Evolutionary conservation across 2,797 vertebrate genomes (phyloP).

Genomic region (Melanotaenia pygmaea): DNA sequence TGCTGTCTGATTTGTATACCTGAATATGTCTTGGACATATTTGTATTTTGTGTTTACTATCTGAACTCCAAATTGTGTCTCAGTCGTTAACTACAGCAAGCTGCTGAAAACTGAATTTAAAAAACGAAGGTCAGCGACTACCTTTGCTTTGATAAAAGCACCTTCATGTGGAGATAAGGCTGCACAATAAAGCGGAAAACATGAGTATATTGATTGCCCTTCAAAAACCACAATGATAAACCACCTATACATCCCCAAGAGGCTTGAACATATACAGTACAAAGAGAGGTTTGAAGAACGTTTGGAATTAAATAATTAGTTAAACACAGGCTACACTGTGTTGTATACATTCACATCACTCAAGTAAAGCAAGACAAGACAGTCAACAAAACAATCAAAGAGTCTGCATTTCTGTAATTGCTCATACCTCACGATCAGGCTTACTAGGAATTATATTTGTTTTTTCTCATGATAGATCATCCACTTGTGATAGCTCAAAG

Average conservation of each 20-base stretch:
- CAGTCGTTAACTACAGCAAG: not conserved
- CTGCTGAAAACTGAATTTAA: slow-evolving; percentile 3
- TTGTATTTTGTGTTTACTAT: not conserved
- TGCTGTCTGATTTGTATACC: not conserved
- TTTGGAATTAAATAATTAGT: slow-evolving; percentile 48
- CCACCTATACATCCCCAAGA: slow-evolving; percentile 17
- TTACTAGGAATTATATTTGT: slow-evolving; percentile 7
- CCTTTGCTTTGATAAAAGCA: slow-evolving; percentile 29
- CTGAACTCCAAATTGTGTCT: not conserved
- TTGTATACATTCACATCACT: slow-evolving; percentile 19
- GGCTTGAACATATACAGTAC: slow-evolving; percentile 11
- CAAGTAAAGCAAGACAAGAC: slow-evolving; percentile 20
- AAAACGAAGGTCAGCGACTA: not conserved
- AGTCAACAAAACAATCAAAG: slow-evolving; percentile 26
- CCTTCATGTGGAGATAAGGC: slow-evolving; percentile 23
- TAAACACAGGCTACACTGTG: slow-evolving; percentile 14
- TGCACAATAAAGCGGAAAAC: slow-evolving; percentile 37
- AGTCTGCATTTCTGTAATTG: slow-evolving; percentile 24
- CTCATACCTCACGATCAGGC: slow-evolving; percentile 2
- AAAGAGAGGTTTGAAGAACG: slow-evolving; percentile 17
- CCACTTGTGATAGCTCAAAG: slow-evolving; percentile 9
- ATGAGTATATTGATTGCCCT: slow-evolving; percentile 54
- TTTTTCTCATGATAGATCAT: slow-evolving; percentile 10
- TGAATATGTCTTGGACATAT: not conserved
- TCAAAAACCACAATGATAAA: slow-evolving; percentile 29